These are phyloP conservation scores for Ia io DNA, from an alignment of 2,113 vertebrate genomes.

Conservation along the genomic window DNA sequence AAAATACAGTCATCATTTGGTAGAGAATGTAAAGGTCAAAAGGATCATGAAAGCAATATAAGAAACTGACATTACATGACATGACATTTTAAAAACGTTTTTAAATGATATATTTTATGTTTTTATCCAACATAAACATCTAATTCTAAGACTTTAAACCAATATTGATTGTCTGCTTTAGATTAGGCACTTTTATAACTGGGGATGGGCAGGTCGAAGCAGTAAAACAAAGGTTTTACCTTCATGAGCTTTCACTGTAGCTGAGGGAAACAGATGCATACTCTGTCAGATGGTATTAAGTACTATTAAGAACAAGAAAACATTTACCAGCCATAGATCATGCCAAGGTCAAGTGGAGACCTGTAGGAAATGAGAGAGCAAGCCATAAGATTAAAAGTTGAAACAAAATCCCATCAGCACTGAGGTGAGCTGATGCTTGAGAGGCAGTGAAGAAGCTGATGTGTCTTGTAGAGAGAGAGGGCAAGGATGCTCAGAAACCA, in stretches of 20 bases:
- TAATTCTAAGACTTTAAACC: background rate
- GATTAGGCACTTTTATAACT: background rate
- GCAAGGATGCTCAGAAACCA: background rate
- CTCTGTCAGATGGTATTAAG: background rate
- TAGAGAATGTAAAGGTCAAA: background rate
- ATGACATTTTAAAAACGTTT: background rate
- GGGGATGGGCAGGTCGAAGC: accelerated
- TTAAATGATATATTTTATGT: background rate
- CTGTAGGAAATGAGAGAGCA: background rate
- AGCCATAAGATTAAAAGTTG: background rate
- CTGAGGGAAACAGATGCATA: background rate
- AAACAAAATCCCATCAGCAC: background rate
- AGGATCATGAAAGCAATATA: background rate
- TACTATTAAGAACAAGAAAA: constrained; percentile 3
- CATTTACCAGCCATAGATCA: background rate
- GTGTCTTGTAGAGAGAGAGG: accelerated
- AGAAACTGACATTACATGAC: background rate
- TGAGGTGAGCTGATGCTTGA: background rate
- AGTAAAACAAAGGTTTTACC: background rate
- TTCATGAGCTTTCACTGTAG: background rate
- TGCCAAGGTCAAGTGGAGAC: background rate
- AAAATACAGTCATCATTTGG: background rate
- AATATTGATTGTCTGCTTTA: background rate
- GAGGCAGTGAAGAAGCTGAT: background rate
- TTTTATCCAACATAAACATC: background rate